Base-by-base conservation (phyloP, 2,888 invertebrate species). In the Dasypolia templi region DNA sequence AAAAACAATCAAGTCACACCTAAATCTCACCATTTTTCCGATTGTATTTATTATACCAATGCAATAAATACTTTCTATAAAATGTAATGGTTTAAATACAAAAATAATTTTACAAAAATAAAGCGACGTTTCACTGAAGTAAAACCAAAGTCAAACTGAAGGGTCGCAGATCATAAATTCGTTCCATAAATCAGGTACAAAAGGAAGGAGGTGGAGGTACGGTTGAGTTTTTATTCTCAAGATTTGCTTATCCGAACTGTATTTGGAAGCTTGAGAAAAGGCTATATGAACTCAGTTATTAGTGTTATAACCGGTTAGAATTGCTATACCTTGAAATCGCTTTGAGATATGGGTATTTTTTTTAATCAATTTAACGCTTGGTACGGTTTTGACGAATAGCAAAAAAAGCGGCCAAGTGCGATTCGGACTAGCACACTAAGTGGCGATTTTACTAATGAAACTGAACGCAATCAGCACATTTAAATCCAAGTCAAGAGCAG, bases 11-110 rank as follows among this genome's bases (percentile, higher is more conserved):
- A 77, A 61, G 59, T 19, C 68, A 70, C 66, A 84, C 83, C 82
- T 84, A 77, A 82, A 85, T 77, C 78, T 82, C 58, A 77, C 71
- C 84, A 87, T 86, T 77, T 62, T 73, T 67, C 51, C 59, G 69
- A 63, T 61, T 53, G 49, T 77, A 79, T 79, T 80, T 82, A 74
- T 70, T 75, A 68, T 83, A 81, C 63, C 70, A 79, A 80, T 73
- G 71, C 59, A 79, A 77, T 76, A 76, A 82, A 84, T 65, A 79
- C 75, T 77, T 76, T 62, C 61, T 75, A 68, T 79, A 83, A 83
- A 83, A 49, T 61, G 44, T 26, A 56, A 55, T 14, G 29, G 14
- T 26, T 29, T 35, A 44, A 74, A 70, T 72, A 68, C 58, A 61
- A 73, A 74, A 82, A 70, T 59, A 19, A 46, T 35, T 65, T 55